These are phyloP conservation scores for Pollachius pollachius DNA, from an alignment of 2,113 vertebrate species.

Conservation along the genomic window DNA sequence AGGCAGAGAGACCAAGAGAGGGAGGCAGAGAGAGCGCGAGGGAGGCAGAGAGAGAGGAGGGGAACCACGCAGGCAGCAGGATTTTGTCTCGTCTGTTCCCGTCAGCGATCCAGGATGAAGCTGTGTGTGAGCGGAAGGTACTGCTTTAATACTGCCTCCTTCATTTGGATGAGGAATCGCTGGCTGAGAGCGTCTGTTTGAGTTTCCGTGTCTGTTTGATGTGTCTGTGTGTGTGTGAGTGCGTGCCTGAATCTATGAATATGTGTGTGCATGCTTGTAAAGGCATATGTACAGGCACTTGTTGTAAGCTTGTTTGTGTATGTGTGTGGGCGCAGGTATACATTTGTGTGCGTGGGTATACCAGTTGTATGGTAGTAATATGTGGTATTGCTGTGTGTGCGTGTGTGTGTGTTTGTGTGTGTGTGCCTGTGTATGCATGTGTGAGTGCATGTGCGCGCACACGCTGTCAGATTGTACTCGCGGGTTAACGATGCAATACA, in stretches of 20 bases:
- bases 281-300: constrained; percentile 2
- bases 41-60: background rate
- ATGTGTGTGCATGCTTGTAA: background rate
- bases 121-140: constrained; percentile 69
- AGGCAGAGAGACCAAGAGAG: background rate
- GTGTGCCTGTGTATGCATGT: constrained; percentile 27
- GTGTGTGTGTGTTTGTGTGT: background rate
- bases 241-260: background rate
- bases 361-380: too few relatives aligned
- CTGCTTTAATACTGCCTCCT: constrained; percentile 42
- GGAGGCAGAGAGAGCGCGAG: background rate
- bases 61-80: constrained; percentile 29
- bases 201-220: background rate
- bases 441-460: constrained; percentile 24
- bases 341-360: background rate
- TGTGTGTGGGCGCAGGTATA: background rate
- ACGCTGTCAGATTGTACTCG: constrained; percentile 35
- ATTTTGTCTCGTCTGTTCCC: constrained; percentile 34
- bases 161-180: constrained; percentile 38
- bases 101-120: constrained; percentile 58
- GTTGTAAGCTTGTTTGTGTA: background rate
- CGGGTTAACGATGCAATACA: constrained; percentile 37
- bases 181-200: constrained; percentile 1
- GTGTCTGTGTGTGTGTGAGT: background rate
- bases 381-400: background rate